Conservation (phyloP, 2,113 vertebrate species). For the Tylochromis polylepis region DNA sequence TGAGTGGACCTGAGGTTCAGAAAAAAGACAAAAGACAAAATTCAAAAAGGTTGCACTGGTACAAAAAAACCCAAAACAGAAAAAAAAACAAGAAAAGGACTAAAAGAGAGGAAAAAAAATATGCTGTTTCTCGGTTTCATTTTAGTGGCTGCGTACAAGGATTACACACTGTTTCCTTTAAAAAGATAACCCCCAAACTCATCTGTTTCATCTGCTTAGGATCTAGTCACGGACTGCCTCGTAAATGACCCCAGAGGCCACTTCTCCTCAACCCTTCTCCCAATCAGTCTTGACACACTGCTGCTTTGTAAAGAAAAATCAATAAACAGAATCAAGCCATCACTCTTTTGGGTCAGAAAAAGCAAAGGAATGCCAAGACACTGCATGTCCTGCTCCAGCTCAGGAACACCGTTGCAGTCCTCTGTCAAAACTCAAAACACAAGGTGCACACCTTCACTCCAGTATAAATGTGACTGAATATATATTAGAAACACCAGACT, state of each 20-base stretch:
- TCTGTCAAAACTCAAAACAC: not conserved
- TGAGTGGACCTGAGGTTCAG: conserved; percentile 85
- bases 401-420: conserved; percentile 1
- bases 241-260: conserved; percentile 55
- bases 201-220: conserved; percentile 52
- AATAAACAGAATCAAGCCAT: conserved; percentile 62
- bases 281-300: conserved; percentile 51
- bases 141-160: conserved; percentile 10
- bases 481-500: not conserved
- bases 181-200: conserved; percentile 39
- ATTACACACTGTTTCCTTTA: conserved; percentile 11
- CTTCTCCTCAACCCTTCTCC: conserved; percentile 44
- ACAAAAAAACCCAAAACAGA: conserved; percentile 14
- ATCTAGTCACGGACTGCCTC: conserved; percentile 49
- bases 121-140: not conserved
- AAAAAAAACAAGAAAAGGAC: conserved; percentile 14
- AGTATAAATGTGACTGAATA: not conserved
- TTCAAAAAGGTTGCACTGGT: conserved; percentile 47
- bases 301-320: conserved; percentile 59
- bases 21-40: conserved; percentile 72
- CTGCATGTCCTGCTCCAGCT: not conserved
- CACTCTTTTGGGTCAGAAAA: conserved; percentile 46
- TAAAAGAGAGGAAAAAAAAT: conserved; percentile 12
- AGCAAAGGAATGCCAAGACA: conserved; percentile 23
- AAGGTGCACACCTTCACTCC: not conserved